Conservation (phyloP, 2,113 vertebrate genomes). For the Myotis yumanensis region DNA sequence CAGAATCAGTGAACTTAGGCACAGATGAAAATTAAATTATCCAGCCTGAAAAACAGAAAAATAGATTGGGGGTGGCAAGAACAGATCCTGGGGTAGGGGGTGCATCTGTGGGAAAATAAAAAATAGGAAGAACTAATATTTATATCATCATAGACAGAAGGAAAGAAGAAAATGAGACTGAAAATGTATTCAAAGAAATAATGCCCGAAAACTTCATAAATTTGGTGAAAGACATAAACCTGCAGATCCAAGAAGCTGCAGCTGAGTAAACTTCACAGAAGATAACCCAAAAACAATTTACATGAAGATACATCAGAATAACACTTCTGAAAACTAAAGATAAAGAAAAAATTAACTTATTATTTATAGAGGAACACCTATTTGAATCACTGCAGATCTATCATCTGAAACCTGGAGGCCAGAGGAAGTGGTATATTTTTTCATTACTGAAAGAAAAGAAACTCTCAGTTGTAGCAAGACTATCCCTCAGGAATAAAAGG, state of each 20-base stretch:
- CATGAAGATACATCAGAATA: not conserved
- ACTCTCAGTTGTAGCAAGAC: not conserved
- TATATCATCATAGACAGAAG: not conserved
- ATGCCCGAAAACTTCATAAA: not conserved
- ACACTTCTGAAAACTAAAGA: conserved; percentile 14
- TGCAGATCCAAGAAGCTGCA: not conserved
- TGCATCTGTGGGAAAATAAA: not conserved
- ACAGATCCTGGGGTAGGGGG: too few relatives aligned
- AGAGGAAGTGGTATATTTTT: not conserved
- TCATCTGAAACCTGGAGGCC: not conserved
- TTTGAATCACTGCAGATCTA: not conserved
- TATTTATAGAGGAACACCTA: not conserved
- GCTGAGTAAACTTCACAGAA: not conserved
- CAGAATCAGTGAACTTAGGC: not conserved
- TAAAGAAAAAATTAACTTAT: not conserved
- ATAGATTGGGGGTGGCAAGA: not conserved
- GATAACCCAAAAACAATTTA: not conserved
- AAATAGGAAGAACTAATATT: not conserved
- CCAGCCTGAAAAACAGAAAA: not conserved
- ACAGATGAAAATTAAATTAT: not conserved
- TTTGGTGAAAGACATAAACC: not conserved
- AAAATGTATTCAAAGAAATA: conserved; percentile 7
- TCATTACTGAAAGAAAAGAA: not conserved
- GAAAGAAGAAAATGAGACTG: not conserved
- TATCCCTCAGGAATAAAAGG: not conserved